Conservation (phyloP, 2,797 vertebrate genomes). For the Anabas testudineus region DNA sequence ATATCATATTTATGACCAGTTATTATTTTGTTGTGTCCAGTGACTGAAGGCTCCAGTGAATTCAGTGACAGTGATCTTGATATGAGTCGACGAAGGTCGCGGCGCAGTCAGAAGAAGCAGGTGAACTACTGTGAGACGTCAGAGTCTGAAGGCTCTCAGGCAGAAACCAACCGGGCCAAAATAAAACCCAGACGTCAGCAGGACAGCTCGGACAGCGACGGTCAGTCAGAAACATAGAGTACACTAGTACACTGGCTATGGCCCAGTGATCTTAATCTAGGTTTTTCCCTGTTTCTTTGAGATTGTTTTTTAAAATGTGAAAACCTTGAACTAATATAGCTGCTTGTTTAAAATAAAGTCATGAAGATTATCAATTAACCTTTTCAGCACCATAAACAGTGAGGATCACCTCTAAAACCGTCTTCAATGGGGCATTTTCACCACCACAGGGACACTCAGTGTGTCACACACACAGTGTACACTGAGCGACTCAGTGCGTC, state of each 20-base stretch:
- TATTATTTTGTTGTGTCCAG: conserved; percentile 71
- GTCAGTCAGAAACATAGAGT: conserved; percentile 76
- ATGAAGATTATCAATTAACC: background rate
- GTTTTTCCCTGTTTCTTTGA: too few species aligned
- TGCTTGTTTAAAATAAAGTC: background rate
- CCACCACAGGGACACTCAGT: too few species aligned
- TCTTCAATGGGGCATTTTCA: too few species aligned
- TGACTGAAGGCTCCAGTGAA: conserved; percentile 93
- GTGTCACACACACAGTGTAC: too few species aligned
- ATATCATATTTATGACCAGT: fast-evolving
- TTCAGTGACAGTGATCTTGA: conserved; percentile 96
- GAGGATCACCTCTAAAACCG: too few species aligned
- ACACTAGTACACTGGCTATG: background rate
- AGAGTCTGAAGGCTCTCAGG: conserved; percentile 92
- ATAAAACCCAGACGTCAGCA: conserved; percentile 84
- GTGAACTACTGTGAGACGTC: conserved; percentile 98
- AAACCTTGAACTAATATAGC: background rate
- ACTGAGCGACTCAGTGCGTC: too few species aligned
- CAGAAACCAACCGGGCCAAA: conserved; percentile 83
- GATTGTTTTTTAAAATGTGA: background rate
- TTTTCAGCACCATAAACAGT: conserved; percentile 43
- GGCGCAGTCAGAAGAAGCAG: conserved; percentile 92
- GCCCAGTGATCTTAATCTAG: background rate
- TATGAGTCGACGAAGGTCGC: conserved; percentile 91
- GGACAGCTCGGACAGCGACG: conserved; percentile 92